Evolutionary conservation across 2,113 vertebrate genomes (phyloP).

Genomic region (Alligator mississippiensis): DNA sequence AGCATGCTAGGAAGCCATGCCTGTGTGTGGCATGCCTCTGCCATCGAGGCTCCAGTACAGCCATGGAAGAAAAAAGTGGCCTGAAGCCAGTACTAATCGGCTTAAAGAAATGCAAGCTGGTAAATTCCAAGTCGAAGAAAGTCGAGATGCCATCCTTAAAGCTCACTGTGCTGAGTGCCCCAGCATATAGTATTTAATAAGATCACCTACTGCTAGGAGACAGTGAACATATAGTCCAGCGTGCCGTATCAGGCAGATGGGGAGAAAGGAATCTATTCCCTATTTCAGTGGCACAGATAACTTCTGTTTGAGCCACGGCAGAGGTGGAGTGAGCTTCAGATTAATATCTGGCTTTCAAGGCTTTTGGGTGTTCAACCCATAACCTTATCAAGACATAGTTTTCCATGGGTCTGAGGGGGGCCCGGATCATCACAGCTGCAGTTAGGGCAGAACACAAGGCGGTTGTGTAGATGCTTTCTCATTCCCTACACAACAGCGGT

Average conservation of each 20-base stretch:
- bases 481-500: background rate
- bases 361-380: background rate
- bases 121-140: background rate
- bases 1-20: background rate
- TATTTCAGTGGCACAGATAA: background rate
- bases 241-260: conserved; percentile 24
- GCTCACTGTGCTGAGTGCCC: background rate
- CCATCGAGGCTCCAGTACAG: background rate
- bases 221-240: background rate
- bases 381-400: background rate
- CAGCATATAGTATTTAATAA: background rate
- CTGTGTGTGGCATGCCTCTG: conserved; percentile 40
- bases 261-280: background rate
- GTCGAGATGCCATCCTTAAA: conserved; percentile 4
- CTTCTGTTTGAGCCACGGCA: background rate
- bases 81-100: background rate
- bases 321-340: background rate
- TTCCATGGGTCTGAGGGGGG: conserved; percentile 22
- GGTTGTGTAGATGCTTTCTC: rapidly evolving
- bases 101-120: conserved; percentile 4
- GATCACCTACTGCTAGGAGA: background rate
- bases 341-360: background rate
- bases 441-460: background rate
- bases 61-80: background rate
- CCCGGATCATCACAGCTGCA: background rate